Conservation (phyloP, 2,113 vertebrate genomes). For the Larimichthys polyactis region DNA sequence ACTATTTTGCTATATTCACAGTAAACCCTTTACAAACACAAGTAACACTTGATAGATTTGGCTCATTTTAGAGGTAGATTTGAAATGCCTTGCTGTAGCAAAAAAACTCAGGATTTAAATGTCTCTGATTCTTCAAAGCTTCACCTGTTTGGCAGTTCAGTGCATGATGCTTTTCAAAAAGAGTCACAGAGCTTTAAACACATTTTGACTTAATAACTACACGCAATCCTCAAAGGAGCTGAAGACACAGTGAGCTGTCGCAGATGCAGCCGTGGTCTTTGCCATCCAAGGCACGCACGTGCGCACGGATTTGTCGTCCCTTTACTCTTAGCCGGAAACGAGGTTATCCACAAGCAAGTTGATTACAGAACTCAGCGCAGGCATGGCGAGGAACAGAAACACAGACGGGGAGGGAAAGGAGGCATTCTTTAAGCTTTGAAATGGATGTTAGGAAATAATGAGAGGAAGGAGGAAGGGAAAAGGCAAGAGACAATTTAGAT, state of each 20-base stretch:
- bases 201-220: slow-evolving; percentile 71
- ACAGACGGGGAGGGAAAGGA: slow-evolving; percentile 22
- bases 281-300: slow-evolving; percentile 64
- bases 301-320: slow-evolving; percentile 71
- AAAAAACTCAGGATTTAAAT: slow-evolving; percentile 47
- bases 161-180: slow-evolving; percentile 48
- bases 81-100: slow-evolving; percentile 30
- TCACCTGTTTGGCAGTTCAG: slow-evolving; percentile 60
- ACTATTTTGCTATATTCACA: slow-evolving; percentile 18
- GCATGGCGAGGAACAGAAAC: slow-evolving; percentile 43
- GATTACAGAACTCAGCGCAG: slow-evolving; percentile 66
- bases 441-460: slow-evolving; percentile 70
- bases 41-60: slow-evolving; percentile 37
- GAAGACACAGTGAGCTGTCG: slow-evolving; percentile 50
- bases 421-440: slow-evolving; percentile 71
- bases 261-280: slow-evolving; percentile 53
- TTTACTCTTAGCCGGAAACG: slow-evolving; percentile 67
- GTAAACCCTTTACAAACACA: slow-evolving; percentile 6
- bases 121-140: slow-evolving; percentile 52
- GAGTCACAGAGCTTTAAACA: slow-evolving; percentile 66
- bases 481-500: slow-evolving; percentile 83
- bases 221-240: slow-evolving; percentile 65
- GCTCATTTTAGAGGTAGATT: slow-evolving; percentile 39
- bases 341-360: slow-evolving; percentile 76
- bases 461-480: slow-evolving; percentile 52